These are phyloP conservation scores for Brachionus rubens DNA, from an alignment of 1,140 invertebrate genomes.

Conservation along the genomic window DNA sequence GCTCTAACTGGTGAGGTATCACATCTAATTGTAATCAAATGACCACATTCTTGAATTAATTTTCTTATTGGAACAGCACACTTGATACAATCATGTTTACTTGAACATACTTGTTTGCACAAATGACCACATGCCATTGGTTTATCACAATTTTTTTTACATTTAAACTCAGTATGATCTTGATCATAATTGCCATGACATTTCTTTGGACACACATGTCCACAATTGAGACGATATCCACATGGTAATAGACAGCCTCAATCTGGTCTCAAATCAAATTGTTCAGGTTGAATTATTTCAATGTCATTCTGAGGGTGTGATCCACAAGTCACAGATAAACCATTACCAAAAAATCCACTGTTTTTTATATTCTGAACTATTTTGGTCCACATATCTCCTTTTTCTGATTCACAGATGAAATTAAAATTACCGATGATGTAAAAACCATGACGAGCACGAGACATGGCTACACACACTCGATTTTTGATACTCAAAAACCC, in stretches of 20 bases:
- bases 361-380: conserved; percentile 50
- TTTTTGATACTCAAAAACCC: conserved; percentile 75
- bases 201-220: conserved; percentile 53
- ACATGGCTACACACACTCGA: conserved; percentile 77
- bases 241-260: conserved; percentile 58
- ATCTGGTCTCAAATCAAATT: conserved; percentile 58
- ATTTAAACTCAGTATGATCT: conserved; percentile 46
- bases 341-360: not conserved
- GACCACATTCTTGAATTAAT: conserved; percentile 22
- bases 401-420: conserved; percentile 57
- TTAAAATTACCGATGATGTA: conserved; percentile 70
- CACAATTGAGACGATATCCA: conserved; percentile 53
- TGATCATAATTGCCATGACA: conserved; percentile 51
- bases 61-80: not conserved
- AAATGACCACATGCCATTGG: conserved; percentile 43
- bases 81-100: not conserved
- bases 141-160: conserved; percentile 52
- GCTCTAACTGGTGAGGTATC: not conserved
- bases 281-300: conserved; percentile 49
- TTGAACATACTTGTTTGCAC: conserved; percentile 44
- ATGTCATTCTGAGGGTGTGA: conserved; percentile 48
- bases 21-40: conserved; percentile 6
- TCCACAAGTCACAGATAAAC: not conserved
- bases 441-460: conserved; percentile 72
- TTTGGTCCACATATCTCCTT: conserved; percentile 57